Conservation (phyloP, 2,888 invertebrate species). For the Pollenia labialis region DNA sequence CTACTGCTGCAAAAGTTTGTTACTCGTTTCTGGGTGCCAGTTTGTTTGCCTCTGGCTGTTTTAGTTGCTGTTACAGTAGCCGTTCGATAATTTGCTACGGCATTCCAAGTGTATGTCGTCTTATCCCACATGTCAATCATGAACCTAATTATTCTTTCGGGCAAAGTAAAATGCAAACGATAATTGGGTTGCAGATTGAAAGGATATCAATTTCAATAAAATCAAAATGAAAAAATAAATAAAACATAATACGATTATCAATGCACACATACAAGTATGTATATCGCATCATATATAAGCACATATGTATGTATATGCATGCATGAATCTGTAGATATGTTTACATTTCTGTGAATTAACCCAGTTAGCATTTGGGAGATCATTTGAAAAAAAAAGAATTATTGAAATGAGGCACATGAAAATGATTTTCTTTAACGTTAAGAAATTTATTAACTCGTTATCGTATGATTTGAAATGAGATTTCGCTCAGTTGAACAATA, state of each 20-base stretch:
- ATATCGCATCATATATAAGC: background rate
- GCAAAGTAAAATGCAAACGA: constrained; percentile 83
- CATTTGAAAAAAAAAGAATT: too few relatives aligned
- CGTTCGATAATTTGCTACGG: constrained; percentile 84
- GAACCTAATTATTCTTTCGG: constrained; percentile 83
- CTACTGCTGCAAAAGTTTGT: background rate
- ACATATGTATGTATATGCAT: background rate
- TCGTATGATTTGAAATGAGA: too few relatives aligned
- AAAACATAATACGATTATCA: constrained; percentile 70
- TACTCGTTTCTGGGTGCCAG: background rate
- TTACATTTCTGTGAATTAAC: background rate
- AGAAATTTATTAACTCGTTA: too few relatives aligned
- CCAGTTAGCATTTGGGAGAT: too few relatives aligned
- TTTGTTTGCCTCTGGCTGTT: constrained; percentile 31
- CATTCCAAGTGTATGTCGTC: constrained; percentile 84
- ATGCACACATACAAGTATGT: background rate
- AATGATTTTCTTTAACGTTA: too few relatives aligned
- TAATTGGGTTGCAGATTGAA: constrained; percentile 81
- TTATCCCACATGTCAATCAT: constrained; percentile 84
- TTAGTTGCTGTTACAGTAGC: constrained; percentile 78
- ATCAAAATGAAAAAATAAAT: constrained; percentile 76
- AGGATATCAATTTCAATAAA: constrained; percentile 82
- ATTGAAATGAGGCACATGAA: too few relatives aligned
- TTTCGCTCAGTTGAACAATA: too few relatives aligned
- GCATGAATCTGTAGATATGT: too few relatives aligned